Evolutionary conservation across 2,797 vertebrate genomes (phyloP), one percentile per base, ranked within the genome.

Genomic region (Xiphorhynchus erythropygius): DNA sequence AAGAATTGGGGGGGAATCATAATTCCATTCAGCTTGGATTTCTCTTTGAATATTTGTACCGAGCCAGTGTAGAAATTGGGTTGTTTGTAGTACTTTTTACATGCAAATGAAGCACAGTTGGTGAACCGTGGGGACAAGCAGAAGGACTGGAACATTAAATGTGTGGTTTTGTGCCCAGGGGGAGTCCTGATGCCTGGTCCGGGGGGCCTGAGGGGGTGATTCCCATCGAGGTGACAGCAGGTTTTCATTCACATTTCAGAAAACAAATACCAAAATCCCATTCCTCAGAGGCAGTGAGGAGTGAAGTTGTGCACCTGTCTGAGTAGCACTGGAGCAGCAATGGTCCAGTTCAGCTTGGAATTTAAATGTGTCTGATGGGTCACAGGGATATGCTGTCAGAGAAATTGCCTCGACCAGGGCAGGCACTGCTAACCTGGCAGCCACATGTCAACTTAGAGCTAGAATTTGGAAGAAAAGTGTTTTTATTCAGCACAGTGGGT

Each of bases 61-160:
- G 74, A 75, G 56, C 47, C 47, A 19, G 67, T 2, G 2, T 35
- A 56, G 68, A 75, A 85, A 32, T 24, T 5, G 13, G 9, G 32
- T 83, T 5, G 1, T 76, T 80, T 65, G 0, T 71, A 28, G 41
- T n/a, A 4, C 24, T 27, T 57, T 47, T 75, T 41, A 14, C 15
- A 6, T 57, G 50, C 3, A 8, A 69, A 41, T 78, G 46, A 78
- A n/a, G 42, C 19, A 0, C 2, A 42, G 56, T 17, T 77, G 25
- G 9, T n/a, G 18, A 80, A 44, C 39, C 89, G 2, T 5, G 7
- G 24, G 47, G 10, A 8, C 32, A 35, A 27, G 18, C 41, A 75
- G 56, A 46, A 80, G 28, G 25, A 42, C 12, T 63, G 0, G 0
- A 56, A 4, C 6, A 0, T 33, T 24, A 19, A 70, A 50, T 12